Conservation (phyloP, 2,888 invertebrate species). For the Amphipoea oculea region DNA sequence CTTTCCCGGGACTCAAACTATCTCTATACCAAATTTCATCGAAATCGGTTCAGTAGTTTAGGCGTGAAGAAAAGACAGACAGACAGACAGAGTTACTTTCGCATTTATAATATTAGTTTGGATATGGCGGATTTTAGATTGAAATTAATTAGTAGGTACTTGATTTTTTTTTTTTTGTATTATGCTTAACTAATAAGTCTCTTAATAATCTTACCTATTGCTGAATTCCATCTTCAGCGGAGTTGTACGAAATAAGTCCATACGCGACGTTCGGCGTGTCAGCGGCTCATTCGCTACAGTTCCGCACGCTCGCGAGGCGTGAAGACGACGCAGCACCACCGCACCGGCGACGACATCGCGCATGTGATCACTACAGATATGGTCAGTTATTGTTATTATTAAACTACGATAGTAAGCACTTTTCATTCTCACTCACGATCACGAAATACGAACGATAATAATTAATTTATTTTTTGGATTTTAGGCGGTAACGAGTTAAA, state of each 20-base stretch:
- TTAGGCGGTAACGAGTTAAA: conserved; percentile 10
- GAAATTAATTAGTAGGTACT: not conserved
- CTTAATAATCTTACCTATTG: not conserved
- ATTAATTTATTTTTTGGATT: conserved; percentile 8
- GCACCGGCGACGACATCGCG: conserved; percentile 84
- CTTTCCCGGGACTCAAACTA: no score
- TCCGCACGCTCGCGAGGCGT: conserved; percentile 94
- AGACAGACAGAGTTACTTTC: no score
- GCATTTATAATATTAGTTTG: no score
- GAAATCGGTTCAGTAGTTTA: no score
- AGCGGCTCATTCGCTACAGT: conserved; percentile 93
- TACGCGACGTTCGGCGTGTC: conserved; percentile 94
- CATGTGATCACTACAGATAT: conserved; percentile 89
- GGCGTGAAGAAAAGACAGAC: no score
- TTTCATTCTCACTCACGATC: not conserved
- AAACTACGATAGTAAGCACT: not conserved
- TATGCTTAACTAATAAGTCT: not conserved
- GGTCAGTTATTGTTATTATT: conserved; percentile 70
- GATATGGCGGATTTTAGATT: not conserved
- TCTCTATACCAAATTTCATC: no score
- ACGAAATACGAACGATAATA: not conserved
- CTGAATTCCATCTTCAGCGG: conserved; percentile 78
- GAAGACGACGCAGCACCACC: conserved; percentile 89
- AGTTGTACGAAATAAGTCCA: conserved; percentile 95
- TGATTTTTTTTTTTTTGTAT: not conserved